Evolutionary conservation across 1,140 invertebrate genomes (phyloP), one percentile per base, ranked within the genome.

Genomic region (Phthorimaea operculella): DNA sequence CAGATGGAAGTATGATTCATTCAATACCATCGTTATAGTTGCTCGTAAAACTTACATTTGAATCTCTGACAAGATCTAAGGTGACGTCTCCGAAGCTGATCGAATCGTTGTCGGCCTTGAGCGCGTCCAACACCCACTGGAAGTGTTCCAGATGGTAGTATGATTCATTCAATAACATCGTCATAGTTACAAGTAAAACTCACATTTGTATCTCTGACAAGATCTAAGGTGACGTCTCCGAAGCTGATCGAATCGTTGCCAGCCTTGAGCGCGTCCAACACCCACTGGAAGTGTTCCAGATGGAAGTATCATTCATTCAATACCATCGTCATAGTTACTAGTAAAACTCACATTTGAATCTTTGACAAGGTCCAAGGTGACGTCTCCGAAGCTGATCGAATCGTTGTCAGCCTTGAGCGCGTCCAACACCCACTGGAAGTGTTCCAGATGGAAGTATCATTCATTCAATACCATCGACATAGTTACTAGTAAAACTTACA

Each of bases 41-140:
- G n/a, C n/a, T n/a, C n/a, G n/a, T n/a, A n/a, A n/a, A n/a, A 72
- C 67, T 70, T 52, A 77, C 74, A 21, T 36, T 52, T n/a, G 15
- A 16, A 14, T 72, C 65, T 21, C 59, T 67, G 10, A 64, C 58
- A 7, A 80, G 56, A 34, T 34, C 33, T 11, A 34, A 34, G 33
- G 33, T 51, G 69, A 45, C n/a, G 68, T 69, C 11, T 14, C 66
- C 69, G 14, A 78, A 48, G 10, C 62, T 49, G n/a, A 78, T 52
- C 5, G 58, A 28, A 34, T 69, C 63, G 1, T 57, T 33, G 7
- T 44, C 51, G 9, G 48, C 42, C 33, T 73, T 56, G 9, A 79
- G 52, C 9, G 74, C 16, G 5, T 48, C n/a, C 15, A 55, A 36
- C 5, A 66, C 21, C 76, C 76, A 79, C 0, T 21, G 33, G 11